Conservation (phyloP, 2,888 invertebrate species). For the Oasisia sp. region DNA sequence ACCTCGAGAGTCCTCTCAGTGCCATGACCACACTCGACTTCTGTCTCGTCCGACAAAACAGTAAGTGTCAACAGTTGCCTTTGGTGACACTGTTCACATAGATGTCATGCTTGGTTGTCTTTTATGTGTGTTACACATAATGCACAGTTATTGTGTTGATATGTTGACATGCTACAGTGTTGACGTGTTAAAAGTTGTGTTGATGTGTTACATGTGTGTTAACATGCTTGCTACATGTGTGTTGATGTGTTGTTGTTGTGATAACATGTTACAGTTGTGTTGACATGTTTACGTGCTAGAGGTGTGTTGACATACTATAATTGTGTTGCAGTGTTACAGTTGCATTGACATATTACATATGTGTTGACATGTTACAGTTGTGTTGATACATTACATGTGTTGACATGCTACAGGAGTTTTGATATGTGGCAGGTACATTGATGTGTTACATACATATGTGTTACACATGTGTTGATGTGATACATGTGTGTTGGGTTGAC, state of each 20-base stretch:
- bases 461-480: no score
- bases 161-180: constrained; percentile 33
- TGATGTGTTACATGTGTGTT: not conserved
- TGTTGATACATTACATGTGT: no score
- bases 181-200: not conserved
- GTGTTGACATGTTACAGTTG: no score
- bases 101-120: not conserved
- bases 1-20: constrained; percentile 59
- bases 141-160: not conserved
- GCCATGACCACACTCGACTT: constrained; percentile 63
- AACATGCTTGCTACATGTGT: no score
- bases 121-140: not conserved
- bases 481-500: no score
- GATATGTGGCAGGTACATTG: no score
- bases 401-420: no score
- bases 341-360: not conserved
- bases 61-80: constrained; percentile 46
- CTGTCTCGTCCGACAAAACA: constrained; percentile 63
- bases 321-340: not conserved
- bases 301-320: no score
- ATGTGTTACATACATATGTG: no score
- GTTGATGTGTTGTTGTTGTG: no score
- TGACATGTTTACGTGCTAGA: no score
- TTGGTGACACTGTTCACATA: not conserved
- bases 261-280: no score